A percentile compares a stretch with the other conserved stretches of the same genome.
These are phyloP conservation scores for Trichopoda pennipes DNA, from an alignment of 2,888 invertebrate genomes.

Conservation along the genomic window DNA sequence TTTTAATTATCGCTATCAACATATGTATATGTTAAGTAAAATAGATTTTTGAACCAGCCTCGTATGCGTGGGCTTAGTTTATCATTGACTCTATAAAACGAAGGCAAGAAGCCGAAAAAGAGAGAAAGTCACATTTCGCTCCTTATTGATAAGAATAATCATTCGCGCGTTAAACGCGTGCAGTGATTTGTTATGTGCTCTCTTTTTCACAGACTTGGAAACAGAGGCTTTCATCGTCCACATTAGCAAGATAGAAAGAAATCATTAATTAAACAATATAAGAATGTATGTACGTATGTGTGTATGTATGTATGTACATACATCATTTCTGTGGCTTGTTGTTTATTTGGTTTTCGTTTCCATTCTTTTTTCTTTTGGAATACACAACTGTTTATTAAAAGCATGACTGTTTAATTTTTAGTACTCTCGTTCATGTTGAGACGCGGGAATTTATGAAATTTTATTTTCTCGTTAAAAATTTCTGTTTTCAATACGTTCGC, in stretches of 20 bases:
- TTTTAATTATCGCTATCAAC: no score
- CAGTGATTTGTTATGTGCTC: conserved; percentile 34
- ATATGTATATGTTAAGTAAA: neutral
- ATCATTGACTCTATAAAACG: conserved; percentile 11
- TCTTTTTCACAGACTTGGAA: neutral
- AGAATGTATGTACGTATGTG: neutral
- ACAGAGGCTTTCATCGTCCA: conserved; percentile 11
- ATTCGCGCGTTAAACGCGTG: conserved; percentile 62
- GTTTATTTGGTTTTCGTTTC: conserved; percentile 9
- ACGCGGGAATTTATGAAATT: conserved; percentile 44
- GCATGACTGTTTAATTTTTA: conserved; percentile 48
- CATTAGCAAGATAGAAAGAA: neutral
- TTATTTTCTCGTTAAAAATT: conserved; percentile 10
- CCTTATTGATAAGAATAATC: conserved; percentile 15
- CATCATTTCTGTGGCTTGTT: conserved; percentile 33
- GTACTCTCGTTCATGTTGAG: conserved; percentile 44
- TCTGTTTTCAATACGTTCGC: conserved; percentile 23
- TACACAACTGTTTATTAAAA: conserved; percentile 54
- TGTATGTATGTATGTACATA: neutral
- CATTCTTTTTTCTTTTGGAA: neutral
- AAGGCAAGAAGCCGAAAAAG: conserved; percentile 4
- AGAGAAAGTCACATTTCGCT: neutral
- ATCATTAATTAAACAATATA: neutral
- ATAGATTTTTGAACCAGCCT: neutral
- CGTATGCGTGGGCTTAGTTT: conserved; percentile 42